Evolutionary conservation across 1,140 invertebrate species (phyloP), one percentile per base, ranked within the genome.

Genomic region (Ctenoplectra terminalis): DNA sequence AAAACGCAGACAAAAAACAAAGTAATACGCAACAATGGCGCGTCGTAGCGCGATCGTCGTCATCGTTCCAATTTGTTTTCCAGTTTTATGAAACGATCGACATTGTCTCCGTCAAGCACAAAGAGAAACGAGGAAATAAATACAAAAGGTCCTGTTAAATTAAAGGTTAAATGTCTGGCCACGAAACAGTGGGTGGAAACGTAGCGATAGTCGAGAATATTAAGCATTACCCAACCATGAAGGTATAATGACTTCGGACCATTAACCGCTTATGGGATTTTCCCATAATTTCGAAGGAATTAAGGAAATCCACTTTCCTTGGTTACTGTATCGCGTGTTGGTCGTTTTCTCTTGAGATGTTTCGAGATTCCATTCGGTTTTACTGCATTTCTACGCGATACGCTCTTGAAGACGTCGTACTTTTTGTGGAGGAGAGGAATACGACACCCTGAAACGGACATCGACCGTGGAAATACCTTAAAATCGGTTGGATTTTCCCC

Each of bases 341-440:
- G 2, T 8, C 34, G 37, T 72, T 29, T 20, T 31, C 31, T 9
- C 31, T 15, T n/a, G 37, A 23, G 7, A 26, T 26, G n/a, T 34
- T 26, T 63, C 58, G 31, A 26, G 17, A 64, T 75, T 75, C 60
- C 43, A 17, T 48, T 29, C 43, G 7, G 26, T 64, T 64, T 75
- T 75, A 63, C 64, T 64, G n/a, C 58, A 29, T 15, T 6, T 0
- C 29, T n/a, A 29, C 11, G 15, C n/a, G 13, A 20, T 2, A 43
- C 5, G 11, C 4, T 64, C 31, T 52, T 29, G 31, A 31, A 23
- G 23, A 20, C 9, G 29, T 37, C 58, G 5, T 52, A 52, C 37
- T 63, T 48, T 64, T 34, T 48, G 6, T 31, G 26, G 9, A 20
- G 8, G 7, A 23, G 7, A 7, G 40, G 13, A 31, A 63, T n/a